A percentile compares a stretch with the other conserved stretches of the same genome.
Evolutionary conservation across 2,113 vertebrate genomes (phyloP).

Genomic region (Daphoenositta chrysoptera): DNA sequence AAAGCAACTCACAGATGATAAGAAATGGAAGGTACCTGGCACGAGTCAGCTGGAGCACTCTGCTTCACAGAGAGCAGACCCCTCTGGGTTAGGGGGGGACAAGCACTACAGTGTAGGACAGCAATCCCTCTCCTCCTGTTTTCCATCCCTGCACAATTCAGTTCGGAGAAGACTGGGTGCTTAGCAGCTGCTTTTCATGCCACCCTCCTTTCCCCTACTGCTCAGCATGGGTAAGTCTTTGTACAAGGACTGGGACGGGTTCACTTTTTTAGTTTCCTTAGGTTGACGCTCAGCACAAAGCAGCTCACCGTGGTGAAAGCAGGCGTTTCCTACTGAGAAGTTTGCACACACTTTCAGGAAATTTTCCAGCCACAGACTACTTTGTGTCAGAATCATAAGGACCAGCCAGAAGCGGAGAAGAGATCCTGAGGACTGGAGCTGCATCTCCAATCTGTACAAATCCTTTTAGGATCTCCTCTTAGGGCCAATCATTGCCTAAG

Average conservation of each 20-base stretch:
- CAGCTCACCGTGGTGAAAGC: neutral
- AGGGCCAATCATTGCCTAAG: neutral
- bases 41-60: neutral
- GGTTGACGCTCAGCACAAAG: neutral
- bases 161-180: neutral
- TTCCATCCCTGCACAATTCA: neutral
- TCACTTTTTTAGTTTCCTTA: neutral
- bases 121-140: neutral
- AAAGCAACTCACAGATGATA: neutral
- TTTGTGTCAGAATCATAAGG: neutral
- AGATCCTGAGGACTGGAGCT: neutral
- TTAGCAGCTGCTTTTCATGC: neutral
- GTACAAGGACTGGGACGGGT: neutral
- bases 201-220: neutral
- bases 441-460: neutral
- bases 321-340: fast-evolving
- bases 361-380: neutral
- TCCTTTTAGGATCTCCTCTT: neutral
- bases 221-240: neutral
- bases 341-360: neutral
- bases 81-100: neutral
- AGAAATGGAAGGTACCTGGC: neutral
- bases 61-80: neutral
- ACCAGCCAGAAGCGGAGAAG: neutral
- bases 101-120: neutral